Conservation (phyloP, 2,888 invertebrate species). For the Tetanocera ferruginea region DNA sequence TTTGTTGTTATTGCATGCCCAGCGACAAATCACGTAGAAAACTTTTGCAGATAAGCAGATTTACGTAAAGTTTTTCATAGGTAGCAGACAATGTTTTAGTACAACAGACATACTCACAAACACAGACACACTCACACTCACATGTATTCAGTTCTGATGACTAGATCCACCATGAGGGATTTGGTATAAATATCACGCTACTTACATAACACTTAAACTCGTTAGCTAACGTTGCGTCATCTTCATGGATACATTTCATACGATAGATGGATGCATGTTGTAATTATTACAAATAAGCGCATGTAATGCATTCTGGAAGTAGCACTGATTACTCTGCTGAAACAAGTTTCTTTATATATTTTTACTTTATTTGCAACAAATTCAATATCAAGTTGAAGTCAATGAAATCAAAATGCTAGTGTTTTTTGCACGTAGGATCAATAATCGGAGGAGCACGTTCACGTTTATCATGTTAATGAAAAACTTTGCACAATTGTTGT, state of each 20-base stretch:
- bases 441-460: neutral
- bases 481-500: neutral
- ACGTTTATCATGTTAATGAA: constrained; percentile 9
- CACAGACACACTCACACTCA: neutral
- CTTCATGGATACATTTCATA: neutral
- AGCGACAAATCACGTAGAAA: constrained; percentile 63
- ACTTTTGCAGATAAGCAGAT: constrained; percentile 64
- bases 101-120: neutral
- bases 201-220: neutral
- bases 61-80: constrained; percentile 54
- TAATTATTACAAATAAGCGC: constrained; percentile 4
- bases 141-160: too few species aligned
- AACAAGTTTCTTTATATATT: neutral
- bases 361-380: neutral
- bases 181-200: constrained; percentile 2
- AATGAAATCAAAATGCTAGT: neutral
- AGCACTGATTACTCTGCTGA: neutral
- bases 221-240: neutral
- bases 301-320: neutral
- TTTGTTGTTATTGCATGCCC: constrained; percentile 41
- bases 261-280: neutral
- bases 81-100: constrained; percentile 9
- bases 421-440: neutral
- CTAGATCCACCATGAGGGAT: neutral
- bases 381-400: neutral